A percentile compares a stretch with the other conserved stretches of the same genome.
Conservation (phyloP, 2,113 vertebrate genomes). For the Ptychochromis oligacanthus region DNA sequence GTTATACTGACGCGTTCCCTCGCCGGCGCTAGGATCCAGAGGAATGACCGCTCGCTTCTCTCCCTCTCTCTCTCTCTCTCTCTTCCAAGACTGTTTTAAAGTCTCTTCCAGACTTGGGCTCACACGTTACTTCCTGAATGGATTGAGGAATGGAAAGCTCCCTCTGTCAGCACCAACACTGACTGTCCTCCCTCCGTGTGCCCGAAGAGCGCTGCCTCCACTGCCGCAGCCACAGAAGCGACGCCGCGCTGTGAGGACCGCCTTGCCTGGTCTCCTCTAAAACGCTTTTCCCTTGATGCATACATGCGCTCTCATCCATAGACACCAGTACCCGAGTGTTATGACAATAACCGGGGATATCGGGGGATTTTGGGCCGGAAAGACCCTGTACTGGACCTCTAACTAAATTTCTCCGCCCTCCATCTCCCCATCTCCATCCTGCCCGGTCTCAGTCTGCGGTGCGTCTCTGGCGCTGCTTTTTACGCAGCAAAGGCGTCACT, state of each 20-base stretch:
- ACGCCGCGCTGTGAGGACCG: slow-evolving; percentile 58
- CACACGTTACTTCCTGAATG: slow-evolving; percentile 90
- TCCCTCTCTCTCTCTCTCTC: slow-evolving; percentile 41
- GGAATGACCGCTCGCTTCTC: slow-evolving; percentile 55
- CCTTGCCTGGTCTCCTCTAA: slow-evolving; percentile 41
- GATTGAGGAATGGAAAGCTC: slow-evolving; percentile 87
- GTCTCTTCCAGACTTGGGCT: slow-evolving; percentile 88
- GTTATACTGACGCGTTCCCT: neutral
- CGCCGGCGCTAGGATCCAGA: slow-evolving; percentile 82
- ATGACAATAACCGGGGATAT: slow-evolving; percentile 61
- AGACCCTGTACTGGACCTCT: slow-evolving; percentile 61
- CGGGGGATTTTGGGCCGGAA: slow-evolving; percentile 39
- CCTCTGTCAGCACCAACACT: slow-evolving; percentile 43
- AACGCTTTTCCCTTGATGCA: neutral
- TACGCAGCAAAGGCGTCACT: slow-evolving; percentile 55
- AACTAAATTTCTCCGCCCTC: slow-evolving; percentile 21
- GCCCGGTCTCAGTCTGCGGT: slow-evolving; percentile 17
- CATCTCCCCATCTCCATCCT: slow-evolving; percentile 25
- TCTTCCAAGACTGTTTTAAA: slow-evolving; percentile 86
- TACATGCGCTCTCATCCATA: neutral
- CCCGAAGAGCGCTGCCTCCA: slow-evolving; percentile 71
- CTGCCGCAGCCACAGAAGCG: slow-evolving; percentile 59
- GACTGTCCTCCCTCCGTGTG: slow-evolving; percentile 69
- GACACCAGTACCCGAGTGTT: slow-evolving; percentile 33
- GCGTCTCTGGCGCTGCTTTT: slow-evolving; percentile 53